These are phyloP conservation scores for Medauroidea extradentata DNA, from an alignment of 1,140 invertebrate species.

Conservation along the genomic window DNA sequence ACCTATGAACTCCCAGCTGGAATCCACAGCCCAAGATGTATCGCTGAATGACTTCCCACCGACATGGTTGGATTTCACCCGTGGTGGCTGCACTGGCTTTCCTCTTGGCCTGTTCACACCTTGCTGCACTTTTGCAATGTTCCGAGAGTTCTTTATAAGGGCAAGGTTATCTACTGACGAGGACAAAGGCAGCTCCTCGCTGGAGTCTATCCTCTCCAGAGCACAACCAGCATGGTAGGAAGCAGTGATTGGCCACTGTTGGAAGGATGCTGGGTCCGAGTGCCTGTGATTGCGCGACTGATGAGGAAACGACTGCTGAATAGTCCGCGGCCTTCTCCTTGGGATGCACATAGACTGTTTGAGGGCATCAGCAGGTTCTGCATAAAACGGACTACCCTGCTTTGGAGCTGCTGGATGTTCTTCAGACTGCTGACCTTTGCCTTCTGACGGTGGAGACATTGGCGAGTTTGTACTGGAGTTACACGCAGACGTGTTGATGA, in stretches of 20 bases:
- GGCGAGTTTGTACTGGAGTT: constrained; percentile 14
- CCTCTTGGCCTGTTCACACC: constrained; percentile 51
- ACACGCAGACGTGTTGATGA: constrained; percentile 39
- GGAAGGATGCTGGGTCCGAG: constrained; percentile 52
- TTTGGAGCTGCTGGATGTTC: constrained; percentile 47
- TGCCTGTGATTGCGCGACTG: constrained; percentile 49
- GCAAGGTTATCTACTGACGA: constrained; percentile 62
- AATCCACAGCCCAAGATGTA: constrained; percentile 76
- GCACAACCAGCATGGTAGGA: constrained; percentile 26
- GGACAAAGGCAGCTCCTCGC: constrained; percentile 49
- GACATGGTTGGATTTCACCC: constrained; percentile 39
- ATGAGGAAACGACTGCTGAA: constrained; percentile 10
- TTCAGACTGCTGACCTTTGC: constrained; percentile 33
- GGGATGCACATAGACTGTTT: constrained; percentile 39
- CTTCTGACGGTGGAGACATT: constrained; percentile 9
- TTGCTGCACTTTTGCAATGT: neutral
- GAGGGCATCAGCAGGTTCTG: constrained; percentile 85
- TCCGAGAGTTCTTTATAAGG: neutral
- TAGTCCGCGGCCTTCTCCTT: constrained; percentile 31
- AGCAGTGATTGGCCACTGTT: constrained; percentile 39
- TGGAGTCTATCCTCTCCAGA: constrained; percentile 55
- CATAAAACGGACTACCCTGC: constrained; percentile 83
- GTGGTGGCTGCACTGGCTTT: constrained; percentile 67
- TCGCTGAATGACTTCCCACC: constrained; percentile 42
- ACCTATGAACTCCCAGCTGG: constrained; percentile 84